Percentiles rank a stretch among this genome's conserved stretches.
Conservation (phyloP, 2,797 vertebrate genomes). For the Coracias cyanogaster region DNA sequence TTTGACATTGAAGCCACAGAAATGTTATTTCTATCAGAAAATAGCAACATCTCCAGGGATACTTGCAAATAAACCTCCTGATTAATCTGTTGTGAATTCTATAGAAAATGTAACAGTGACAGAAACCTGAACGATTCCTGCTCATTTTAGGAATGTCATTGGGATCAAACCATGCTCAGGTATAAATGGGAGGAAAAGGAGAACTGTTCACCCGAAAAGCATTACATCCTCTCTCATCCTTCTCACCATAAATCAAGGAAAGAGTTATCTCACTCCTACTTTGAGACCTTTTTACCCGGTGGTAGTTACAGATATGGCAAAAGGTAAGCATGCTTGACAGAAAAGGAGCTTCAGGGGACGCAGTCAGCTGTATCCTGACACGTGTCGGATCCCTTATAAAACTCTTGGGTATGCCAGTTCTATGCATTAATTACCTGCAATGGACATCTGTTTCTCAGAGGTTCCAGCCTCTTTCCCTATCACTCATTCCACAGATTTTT, state of each 20-base stretch:
- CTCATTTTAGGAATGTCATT: not conserved
- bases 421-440: not conserved
- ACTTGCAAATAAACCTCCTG: not conserved
- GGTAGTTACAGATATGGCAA: not conserved
- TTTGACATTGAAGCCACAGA: not conserved
- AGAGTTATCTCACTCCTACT: not conserved
- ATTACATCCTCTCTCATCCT: not conserved
- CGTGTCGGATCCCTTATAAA: not conserved
- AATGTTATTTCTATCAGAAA: not conserved
- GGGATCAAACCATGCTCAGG: not conserved
- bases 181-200: not conserved
- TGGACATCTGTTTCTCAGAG: not conserved
- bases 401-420: not conserved
- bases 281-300: not conserved
- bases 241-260: not conserved
- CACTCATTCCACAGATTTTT: not conserved
- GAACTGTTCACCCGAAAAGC: not conserved
- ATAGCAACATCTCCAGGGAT: not conserved
- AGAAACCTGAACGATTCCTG: not conserved
- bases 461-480: not conserved
- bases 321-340: not conserved
- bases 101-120: not conserved
- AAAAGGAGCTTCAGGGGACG: conserved; percentile 6
- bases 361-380: not conserved
- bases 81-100: not conserved